phyloP scores from a whole-genome alignment of 2,113 vertebrate genomes.

The Caloenas nicobarica region DNA sequence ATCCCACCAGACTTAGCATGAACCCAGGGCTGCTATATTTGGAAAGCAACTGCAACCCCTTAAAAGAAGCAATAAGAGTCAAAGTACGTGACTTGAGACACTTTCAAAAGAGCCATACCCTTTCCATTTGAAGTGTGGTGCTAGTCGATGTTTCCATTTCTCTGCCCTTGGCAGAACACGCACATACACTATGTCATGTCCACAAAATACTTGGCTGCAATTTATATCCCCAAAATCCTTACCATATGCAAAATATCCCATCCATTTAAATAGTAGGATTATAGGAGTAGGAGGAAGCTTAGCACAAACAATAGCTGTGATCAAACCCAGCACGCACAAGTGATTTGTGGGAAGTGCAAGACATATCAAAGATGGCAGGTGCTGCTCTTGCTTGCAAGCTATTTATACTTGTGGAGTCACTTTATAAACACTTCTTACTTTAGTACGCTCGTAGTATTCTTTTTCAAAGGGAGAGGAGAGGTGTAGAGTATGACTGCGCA shows the following conservation, averaged over 20 bases:
- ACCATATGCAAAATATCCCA: constrained; percentile 37
- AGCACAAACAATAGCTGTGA: constrained; percentile 63
- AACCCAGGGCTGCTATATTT: neutral
- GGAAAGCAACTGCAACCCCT: neutral
- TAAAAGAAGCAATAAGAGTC: neutral
- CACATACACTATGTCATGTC: neutral
- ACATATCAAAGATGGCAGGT: constrained; percentile 47
- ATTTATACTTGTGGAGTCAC: neutral
- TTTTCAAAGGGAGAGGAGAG: neutral
- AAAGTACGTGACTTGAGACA: neutral
- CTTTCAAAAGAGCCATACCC: neutral
- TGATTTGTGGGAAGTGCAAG: constrained; percentile 48
- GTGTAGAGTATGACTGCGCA: neutral
- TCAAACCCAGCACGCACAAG: neutral
- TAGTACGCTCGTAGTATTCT: neutral
- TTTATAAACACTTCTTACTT: neutral
- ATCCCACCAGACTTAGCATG: accelerated
- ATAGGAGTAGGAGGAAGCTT: constrained; percentile 48
- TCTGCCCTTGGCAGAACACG: neutral
- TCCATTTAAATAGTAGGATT: constrained; percentile 25
- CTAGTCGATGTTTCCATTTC: neutral
- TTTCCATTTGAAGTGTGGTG: neutral
- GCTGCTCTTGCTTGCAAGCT: neutral
- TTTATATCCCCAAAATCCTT: neutral
- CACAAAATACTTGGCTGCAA: neutral